Conservation (phyloP, 2,888 invertebrate species). For the Holacanthella duospinosa region DNA sequence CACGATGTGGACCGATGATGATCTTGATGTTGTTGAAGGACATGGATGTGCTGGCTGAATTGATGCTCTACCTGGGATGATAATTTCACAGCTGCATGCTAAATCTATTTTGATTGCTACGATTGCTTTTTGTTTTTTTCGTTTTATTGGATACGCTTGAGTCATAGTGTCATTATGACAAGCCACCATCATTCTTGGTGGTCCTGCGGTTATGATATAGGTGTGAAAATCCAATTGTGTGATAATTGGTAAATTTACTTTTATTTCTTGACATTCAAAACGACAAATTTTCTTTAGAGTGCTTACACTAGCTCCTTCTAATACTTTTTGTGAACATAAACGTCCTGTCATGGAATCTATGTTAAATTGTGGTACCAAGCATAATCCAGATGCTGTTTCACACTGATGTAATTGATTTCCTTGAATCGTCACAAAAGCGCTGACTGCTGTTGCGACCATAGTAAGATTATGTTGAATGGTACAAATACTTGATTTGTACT, state of each 20-base stretch:
- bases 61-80: background rate
- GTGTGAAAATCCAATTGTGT: background rate
- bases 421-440: background rate
- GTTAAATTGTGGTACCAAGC: background rate
- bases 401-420: background rate
- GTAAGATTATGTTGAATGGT: background rate
- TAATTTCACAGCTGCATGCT: background rate
- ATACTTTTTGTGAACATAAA: background rate
- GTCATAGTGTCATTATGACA: too few relatives aligned
- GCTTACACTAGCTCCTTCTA: background rate
- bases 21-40: background rate
- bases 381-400: background rate
- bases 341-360: too few relatives aligned
- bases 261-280: background rate
- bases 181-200: background rate
- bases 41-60: conserved; percentile 5
- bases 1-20: background rate
- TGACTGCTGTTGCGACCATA: background rate
- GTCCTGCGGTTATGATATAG: background rate
- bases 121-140: background rate
- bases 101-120: background rate
- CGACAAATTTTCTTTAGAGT: background rate
- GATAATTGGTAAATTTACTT: background rate
- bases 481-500: too few relatives aligned
- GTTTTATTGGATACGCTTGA: background rate